Conservation (phyloP, 2,797 vertebrate genomes). For the Phoebastria nigripes region DNA sequence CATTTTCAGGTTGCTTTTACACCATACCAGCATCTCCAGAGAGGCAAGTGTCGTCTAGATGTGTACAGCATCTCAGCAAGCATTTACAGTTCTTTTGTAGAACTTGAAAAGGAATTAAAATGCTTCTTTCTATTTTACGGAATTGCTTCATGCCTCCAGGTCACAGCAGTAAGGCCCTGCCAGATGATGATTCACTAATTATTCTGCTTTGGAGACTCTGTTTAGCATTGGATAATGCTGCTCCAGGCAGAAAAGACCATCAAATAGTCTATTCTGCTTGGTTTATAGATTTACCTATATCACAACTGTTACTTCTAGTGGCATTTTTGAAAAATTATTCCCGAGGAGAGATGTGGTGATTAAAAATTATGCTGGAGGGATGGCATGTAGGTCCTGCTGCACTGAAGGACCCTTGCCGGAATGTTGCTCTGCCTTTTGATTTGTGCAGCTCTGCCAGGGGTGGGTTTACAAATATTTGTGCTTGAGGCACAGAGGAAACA, state of each 20-base stretch:
- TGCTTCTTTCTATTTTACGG: not conserved
- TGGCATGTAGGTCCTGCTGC: fast-evolving
- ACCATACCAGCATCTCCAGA: not conserved
- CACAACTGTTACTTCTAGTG: not conserved
- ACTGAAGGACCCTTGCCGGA: not conserved
- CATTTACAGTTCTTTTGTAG: not conserved
- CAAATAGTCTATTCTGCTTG: not conserved
- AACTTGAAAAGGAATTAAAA: not conserved
- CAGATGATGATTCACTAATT: not conserved
- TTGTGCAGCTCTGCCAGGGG: not conserved
- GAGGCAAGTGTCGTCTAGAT: not conserved
- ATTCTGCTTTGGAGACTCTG: not conserved
- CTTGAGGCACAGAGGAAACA: not conserved
- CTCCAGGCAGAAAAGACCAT: not conserved
- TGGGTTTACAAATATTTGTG: not conserved
- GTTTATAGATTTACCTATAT: not conserved
- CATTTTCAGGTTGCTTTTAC: not conserved
- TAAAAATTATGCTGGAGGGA: not conserved
- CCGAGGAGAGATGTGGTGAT: not conserved
- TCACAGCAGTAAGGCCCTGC: not conserved
- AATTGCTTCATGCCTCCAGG: not conserved
- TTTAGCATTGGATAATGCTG: not conserved
- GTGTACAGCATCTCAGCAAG: not conserved
- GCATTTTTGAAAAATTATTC: not conserved
- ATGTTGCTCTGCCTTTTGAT: not conserved